phyloP scores from a whole-genome alignment of 1,140 invertebrate genomes.

The Drosophila punjabiensis region DNA sequence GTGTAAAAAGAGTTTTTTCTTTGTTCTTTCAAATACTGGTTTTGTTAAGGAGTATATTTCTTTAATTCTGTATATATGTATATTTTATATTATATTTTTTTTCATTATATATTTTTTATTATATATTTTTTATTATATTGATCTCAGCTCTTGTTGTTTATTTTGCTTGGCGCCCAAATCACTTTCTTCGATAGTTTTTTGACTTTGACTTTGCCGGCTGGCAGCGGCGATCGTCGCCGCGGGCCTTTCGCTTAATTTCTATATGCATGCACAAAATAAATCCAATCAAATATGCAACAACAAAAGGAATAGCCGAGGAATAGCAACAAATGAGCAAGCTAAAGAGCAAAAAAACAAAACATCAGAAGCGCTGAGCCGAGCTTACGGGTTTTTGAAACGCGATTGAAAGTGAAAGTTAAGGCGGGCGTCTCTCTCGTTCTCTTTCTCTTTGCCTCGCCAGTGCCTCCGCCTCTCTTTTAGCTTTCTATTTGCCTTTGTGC shows the following conservation, averaged over 20 bases:
- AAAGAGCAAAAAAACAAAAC: conserved; percentile 29
- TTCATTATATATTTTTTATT: not conserved
- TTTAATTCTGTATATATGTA: not conserved
- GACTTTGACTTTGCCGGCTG: conserved; percentile 42
- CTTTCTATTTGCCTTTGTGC: conserved; percentile 62
- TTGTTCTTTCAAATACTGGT: not conserved
- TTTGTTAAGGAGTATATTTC: not conserved
- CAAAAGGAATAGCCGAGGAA: conserved; percentile 8
- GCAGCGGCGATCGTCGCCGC: conserved; percentile 25
- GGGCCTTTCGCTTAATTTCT: conserved; percentile 78
- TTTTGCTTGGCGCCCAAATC: conserved; percentile 40
- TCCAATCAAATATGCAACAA: conserved; percentile 65
- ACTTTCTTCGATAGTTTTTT: conserved; percentile 66
- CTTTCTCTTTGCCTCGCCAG: conserved; percentile 13
- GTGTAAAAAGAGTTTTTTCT: not conserved
- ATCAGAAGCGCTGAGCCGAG: conserved; percentile 42
- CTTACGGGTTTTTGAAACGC: conserved; percentile 75
- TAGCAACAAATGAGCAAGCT: conserved; percentile 10
- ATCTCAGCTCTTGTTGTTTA: conserved; percentile 2
- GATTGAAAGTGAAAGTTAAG: conserved; percentile 79
- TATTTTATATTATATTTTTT: not conserved
- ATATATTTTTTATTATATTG: not conserved
- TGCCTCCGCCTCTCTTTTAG: conserved; percentile 17
- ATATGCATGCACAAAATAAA: conserved; percentile 64
- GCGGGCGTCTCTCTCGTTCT: conserved; percentile 7